Evolutionary conservation across 2,888 invertebrate genomes (phyloP).

Genomic region (Dorcus hopei): DNA sequence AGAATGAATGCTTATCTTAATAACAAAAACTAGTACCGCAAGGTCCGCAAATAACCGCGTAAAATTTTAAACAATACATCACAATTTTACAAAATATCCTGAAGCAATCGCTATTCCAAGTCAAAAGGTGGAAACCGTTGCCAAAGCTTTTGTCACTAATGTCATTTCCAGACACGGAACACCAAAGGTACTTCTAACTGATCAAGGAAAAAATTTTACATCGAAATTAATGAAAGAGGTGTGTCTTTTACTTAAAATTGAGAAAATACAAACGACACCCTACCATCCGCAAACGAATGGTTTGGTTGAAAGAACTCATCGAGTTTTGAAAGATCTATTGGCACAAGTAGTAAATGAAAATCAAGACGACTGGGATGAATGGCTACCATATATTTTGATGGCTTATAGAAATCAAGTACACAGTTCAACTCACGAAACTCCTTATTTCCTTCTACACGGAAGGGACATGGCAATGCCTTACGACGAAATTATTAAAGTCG

Average conservation of each 20-base stretch:
- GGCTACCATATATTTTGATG: slow-evolving; percentile 31
- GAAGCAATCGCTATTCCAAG: too few species aligned
- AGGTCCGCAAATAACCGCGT: too few species aligned
- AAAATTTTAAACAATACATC: too few species aligned
- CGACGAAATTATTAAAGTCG: slow-evolving; percentile 18
- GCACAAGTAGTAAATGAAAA: slow-evolving; percentile 28
- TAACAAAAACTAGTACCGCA: too few species aligned
- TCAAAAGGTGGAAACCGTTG: slow-evolving; percentile 27
- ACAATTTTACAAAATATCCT: too few species aligned
- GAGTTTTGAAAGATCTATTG: slow-evolving; percentile 28
- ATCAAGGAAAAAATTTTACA: slow-evolving; percentile 32
- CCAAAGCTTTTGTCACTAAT: slow-evolving; percentile 25
- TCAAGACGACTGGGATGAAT: slow-evolving; percentile 32
- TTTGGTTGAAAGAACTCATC: slow-evolving; percentile 33
- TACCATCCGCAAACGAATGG: slow-evolving; percentile 33
- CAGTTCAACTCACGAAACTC: slow-evolving; percentile 22
- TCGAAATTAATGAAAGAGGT: slow-evolving; percentile 29
- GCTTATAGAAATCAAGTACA: slow-evolving; percentile 24
- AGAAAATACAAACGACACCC: slow-evolving; percentile 24
- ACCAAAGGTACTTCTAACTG: slow-evolving; percentile 31
- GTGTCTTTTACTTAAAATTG: slow-evolving; percentile 27
- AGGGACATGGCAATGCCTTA: slow-evolving; percentile 26
- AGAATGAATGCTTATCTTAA: too few species aligned
- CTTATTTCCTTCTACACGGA: slow-evolving; percentile 27
- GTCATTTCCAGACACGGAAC: slow-evolving; percentile 30